Evolutionary conservation across 2,888 invertebrate genomes (phyloP).

Genomic region (Netelia virgata): DNA sequence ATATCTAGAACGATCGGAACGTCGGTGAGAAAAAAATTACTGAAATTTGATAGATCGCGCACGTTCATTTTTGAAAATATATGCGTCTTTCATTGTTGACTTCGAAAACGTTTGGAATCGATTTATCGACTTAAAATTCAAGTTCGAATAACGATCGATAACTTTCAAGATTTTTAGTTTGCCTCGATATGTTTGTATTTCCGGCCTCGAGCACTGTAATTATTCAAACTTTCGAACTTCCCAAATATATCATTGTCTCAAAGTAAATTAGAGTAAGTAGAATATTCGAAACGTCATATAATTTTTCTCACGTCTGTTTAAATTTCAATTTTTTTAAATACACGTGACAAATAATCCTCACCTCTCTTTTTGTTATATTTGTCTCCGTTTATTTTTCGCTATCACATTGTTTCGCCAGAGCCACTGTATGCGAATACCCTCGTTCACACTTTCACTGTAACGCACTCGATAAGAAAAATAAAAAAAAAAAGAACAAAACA

Average conservation of each 20-base stretch:
- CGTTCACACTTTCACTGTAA: constrained; percentile 63
- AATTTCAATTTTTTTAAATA: constrained; percentile 5
- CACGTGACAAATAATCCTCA: constrained; percentile 13
- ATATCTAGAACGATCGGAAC: no score
- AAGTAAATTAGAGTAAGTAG: not conserved
- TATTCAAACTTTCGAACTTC: no score
- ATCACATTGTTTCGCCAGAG: constrained; percentile 75
- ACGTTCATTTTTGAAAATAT: not conserved
- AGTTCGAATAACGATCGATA: not conserved
- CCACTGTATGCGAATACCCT: constrained; percentile 66
- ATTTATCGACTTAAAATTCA: no score
- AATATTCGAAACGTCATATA: not conserved
- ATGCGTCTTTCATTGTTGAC: not conserved
- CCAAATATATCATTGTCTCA: no score
- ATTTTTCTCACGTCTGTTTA: not conserved
- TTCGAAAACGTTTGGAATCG: not conserved
- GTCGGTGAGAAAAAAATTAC: no score
- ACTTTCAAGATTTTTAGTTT: not conserved
- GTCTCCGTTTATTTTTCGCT: constrained; percentile 59
- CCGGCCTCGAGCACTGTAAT: no score
- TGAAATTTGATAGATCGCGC: no score
- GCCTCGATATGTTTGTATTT: no score
- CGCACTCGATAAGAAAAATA: not conserved
- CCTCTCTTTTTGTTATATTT: constrained; percentile 65
- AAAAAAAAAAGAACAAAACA: not conserved